phyloP scores from a whole-genome alignment of 2,888 invertebrate species.

The Macrostomum cliftonense region DNA sequence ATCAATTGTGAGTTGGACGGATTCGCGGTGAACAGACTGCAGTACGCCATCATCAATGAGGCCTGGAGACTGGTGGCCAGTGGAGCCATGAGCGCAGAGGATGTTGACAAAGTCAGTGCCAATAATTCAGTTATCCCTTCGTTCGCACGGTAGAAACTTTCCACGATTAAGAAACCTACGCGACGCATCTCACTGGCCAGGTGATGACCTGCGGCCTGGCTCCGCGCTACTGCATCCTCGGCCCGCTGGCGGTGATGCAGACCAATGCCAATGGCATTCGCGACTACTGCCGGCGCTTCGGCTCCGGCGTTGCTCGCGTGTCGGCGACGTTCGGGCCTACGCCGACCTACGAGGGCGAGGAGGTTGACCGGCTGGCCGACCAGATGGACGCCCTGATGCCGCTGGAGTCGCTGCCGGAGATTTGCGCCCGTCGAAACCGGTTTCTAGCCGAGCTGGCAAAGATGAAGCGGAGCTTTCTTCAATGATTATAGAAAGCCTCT shows the following conservation, averaged over 20 bases:
- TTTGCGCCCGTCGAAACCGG: slow-evolving; percentile 26
- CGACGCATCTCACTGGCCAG: no score
- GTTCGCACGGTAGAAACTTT: no score
- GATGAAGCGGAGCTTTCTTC: slow-evolving; percentile 19
- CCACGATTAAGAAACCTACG: no score
- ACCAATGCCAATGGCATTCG: slow-evolving; percentile 52
- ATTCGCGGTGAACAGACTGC: slow-evolving; percentile 77
- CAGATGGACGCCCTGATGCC: slow-evolving; percentile 20
- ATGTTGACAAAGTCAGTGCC: slow-evolving; percentile 51
- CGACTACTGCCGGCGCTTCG: slow-evolving; percentile 25
- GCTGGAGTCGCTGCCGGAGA: slow-evolving; percentile 18
- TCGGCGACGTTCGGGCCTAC: slow-evolving; percentile 19
- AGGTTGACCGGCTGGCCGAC: slow-evolving; percentile 38
- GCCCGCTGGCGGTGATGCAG: slow-evolving; percentile 76
- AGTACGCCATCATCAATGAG: slow-evolving; percentile 82
- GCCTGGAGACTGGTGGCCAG: slow-evolving; percentile 65
- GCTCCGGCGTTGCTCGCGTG: slow-evolving; percentile 20
- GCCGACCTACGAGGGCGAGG: slow-evolving; percentile 14
- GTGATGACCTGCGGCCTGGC: slow-evolving; percentile 81
- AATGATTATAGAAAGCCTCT: no score
- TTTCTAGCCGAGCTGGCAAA: slow-evolving; percentile 26
- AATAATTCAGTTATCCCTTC: no score
- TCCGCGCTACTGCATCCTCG: slow-evolving; percentile 81
- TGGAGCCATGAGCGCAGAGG: slow-evolving; percentile 63
- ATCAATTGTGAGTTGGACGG: slow-evolving; percentile 69